Percentiles rank a stretch among this genome's conserved stretches.
These are phyloP conservation scores for Narcine bancroftii DNA, from an alignment of 2,113 vertebrate genomes.

Conservation along the genomic window DNA sequence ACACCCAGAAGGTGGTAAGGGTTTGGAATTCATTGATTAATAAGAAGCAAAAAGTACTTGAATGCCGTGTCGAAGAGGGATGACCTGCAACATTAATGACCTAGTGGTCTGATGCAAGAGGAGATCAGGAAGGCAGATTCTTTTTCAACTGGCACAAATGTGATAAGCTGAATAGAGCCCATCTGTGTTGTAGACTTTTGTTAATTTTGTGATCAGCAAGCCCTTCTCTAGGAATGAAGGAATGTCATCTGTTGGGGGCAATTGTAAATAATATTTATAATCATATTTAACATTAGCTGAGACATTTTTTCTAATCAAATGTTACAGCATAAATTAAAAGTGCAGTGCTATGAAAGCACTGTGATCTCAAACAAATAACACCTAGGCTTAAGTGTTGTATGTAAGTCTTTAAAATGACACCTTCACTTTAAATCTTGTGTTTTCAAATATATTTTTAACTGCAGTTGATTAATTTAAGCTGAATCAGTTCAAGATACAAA, in stretches of 20 bases:
- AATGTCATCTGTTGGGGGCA: not conserved
- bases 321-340: not conserved
- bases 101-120: no score
- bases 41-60: no score
- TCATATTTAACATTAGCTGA: constrained; percentile 20
- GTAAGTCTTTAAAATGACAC: not conserved
- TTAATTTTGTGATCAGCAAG: not conserved
- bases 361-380: not conserved
- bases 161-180: no score
- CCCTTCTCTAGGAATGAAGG: constrained; percentile 4
- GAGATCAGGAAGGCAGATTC: no score
- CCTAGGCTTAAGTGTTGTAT: not conserved
- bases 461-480: constrained; percentile 9
- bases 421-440: not conserved
- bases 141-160: no score
- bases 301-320: not conserved
- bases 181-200: no score
- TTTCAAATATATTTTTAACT: not conserved
- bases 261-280: not conserved
- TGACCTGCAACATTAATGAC: no score
- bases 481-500: not conserved
- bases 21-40: no score
- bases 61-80: no score
- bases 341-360: not conserved
- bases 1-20: no score